Conservation (phyloP, 2,888 invertebrate species). For the Nineta flava region DNA sequence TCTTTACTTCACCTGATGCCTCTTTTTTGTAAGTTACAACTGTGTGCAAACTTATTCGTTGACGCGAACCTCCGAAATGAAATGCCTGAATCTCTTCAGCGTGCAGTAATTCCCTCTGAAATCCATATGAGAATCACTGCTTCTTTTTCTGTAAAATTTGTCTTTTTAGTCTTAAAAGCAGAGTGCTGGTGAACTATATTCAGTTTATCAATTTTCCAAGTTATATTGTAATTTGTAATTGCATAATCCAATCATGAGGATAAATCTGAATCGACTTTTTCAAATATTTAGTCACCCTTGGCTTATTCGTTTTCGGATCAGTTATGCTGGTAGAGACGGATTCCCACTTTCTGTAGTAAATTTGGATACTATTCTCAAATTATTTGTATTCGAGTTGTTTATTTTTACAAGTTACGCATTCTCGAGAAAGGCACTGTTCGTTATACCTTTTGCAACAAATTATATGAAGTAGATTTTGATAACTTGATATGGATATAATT, state of each 20-base stretch:
- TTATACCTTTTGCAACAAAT: constrained; percentile 3
- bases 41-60: constrained; percentile 10
- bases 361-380: constrained; percentile 1
- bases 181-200: constrained; percentile 1
- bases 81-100: constrained; percentile 12
- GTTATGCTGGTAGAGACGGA: neutral
- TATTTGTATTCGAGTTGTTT: constrained; percentile 5
- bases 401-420: constrained; percentile 3
- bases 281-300: neutral
- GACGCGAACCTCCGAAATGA: constrained; percentile 14
- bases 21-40: constrained; percentile 1
- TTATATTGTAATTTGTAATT: neutral
- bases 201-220: neutral
- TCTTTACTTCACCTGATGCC: neutral
- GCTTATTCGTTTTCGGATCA: neutral
- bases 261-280: neutral
- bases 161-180: constrained; percentile 7
- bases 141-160: constrained; percentile 8
- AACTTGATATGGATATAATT: neutral
- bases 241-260: neutral
- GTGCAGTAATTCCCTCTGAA: constrained; percentile 13
- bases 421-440: constrained; percentile 5
- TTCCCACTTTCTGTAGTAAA: neutral
- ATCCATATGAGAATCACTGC: constrained; percentile 12
- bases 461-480: neutral